Evolutionary conservation across 2,888 invertebrate genomes (phyloP), one percentile per base, ranked within the genome.

Genomic region (Meteorus colon): DNA sequence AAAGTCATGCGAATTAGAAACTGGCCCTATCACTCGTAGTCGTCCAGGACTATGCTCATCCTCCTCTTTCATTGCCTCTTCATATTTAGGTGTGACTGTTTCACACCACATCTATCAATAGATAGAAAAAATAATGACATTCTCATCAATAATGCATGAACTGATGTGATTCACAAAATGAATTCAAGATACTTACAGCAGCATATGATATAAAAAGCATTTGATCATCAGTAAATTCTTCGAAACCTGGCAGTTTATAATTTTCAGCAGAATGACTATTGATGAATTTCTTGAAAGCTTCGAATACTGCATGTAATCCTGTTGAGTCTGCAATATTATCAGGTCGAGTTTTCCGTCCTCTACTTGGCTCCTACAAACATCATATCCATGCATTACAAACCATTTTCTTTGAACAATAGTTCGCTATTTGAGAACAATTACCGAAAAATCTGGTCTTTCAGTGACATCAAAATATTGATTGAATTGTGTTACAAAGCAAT

Each of bases 251-350:
- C 80, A 93, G 90, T 75, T 91, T 83, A 51, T 84, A 85, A 79
- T 90, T 89, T 31, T 87, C 87, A 4, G 24, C 8, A 4, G 51
- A 10, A 16, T 81, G 78, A 29, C 68, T 70, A 10, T 79, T 59
- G 10, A 77, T 69, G 27, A 69, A 41, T 14, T 76, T 75, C 8
- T 74, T 65, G 90, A 93, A 95, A 0, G 95, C 95, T 84, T 90
- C 87, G 82, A 93, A 94, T 0, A 95, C 94, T 65, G 95, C 93
- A 81, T 95, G 93, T 70, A 96, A 90, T 0, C 96, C 96, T 75
- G 95, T 96, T 90, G 95, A 95, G 90, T 96, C 96, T 0, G 96
- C 96, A 77, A 96, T 96, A 90, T 96, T 96, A 91, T 96, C 96
- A 0, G 66, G n/a, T 12, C 69, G 41, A 24, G 78, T 80, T 68